Evolutionary conservation across 1,140 invertebrate species (phyloP).

Genomic region (Harlomillsia oculata): DNA sequence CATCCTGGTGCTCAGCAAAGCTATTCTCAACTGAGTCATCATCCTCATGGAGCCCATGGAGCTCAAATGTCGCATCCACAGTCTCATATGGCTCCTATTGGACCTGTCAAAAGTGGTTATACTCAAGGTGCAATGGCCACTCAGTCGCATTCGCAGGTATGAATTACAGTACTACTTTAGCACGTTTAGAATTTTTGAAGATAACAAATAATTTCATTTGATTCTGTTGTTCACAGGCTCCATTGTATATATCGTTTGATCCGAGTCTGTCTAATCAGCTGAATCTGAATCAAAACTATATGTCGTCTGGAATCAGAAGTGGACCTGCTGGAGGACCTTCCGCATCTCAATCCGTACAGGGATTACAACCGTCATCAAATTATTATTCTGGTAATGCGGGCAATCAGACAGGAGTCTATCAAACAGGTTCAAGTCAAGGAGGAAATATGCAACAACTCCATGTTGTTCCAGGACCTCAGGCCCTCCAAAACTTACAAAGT

Average conservation of each 20-base stretch:
- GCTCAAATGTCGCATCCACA: constrained; percentile 12
- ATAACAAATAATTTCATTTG: not conserved
- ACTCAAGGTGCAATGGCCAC: constrained; percentile 19
- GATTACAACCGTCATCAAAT: constrained; percentile 16
- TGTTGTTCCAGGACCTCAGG: constrained; percentile 16
- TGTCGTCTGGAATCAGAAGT: constrained; percentile 21
- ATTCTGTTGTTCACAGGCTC: constrained; percentile 7
- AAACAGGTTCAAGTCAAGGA: constrained; percentile 6
- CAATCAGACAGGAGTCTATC: constrained; percentile 16
- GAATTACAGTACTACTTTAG: not conserved
- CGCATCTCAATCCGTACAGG: constrained; percentile 27
- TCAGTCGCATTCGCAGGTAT: constrained; percentile 20
- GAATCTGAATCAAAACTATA: constrained; percentile 24
- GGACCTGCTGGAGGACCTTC: constrained; percentile 22
- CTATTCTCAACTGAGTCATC: constrained; percentile 29
- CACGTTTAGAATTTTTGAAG: not conserved
- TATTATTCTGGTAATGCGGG: constrained; percentile 22
- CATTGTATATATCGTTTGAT: constrained; percentile 26
- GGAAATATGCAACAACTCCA: constrained; percentile 18
- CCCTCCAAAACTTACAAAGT: constrained; percentile 11
- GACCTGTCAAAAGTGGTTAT: constrained; percentile 25
- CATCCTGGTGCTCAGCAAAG: constrained; percentile 18
- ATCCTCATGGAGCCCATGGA: constrained; percentile 20
- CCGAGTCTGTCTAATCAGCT: constrained; percentile 10
- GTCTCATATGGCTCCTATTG: constrained; percentile 14